Evolutionary conservation across 1,140 invertebrate species (phyloP).

Genomic region (Aphaenogaster rudis): DNA sequence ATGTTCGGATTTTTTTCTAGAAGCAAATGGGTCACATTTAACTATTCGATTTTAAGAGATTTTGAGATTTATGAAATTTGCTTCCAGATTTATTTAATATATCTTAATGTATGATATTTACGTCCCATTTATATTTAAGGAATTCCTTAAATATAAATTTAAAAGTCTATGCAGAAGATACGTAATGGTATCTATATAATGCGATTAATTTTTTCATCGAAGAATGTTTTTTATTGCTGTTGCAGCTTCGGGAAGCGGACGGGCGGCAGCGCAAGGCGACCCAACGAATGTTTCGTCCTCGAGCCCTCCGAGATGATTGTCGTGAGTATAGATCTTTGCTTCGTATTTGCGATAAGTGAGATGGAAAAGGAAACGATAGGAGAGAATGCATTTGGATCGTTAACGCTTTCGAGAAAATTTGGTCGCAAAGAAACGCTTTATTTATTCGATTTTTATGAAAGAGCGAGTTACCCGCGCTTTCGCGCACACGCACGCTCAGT

Average conservation of each 20-base stretch:
- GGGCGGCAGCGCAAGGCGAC: conserved; percentile 90
- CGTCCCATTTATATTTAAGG: background rate
- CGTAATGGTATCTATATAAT: background rate
- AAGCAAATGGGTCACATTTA: background rate
- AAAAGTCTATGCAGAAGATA: background rate
- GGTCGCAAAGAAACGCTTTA: background rate
- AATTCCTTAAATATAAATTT: background rate
- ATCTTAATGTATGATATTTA: background rate
- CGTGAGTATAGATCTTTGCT: conserved; percentile 88
- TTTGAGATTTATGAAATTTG: conserved; percentile 33
- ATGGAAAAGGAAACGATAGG: background rate
- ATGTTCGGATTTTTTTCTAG: background rate
- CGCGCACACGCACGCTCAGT: background rate
- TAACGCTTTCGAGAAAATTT: conserved; percentile 9
- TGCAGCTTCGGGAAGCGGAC: conserved; percentile 95
- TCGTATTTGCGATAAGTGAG: background rate
- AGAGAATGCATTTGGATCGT: background rate
- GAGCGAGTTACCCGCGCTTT: background rate
- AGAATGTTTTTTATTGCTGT: conserved; percentile 81
- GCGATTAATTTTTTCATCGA: background rate
- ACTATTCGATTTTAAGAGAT: conserved; percentile 2
- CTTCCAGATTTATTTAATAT: background rate
- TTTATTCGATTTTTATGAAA: conserved; percentile 22
- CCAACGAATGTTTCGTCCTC: conserved; percentile 94
- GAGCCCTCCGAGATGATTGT: conserved; percentile 96